Base-by-base conservation (phyloP, 2,797 vertebrate genomes). In the Sebastes trivittatus region DNA sequence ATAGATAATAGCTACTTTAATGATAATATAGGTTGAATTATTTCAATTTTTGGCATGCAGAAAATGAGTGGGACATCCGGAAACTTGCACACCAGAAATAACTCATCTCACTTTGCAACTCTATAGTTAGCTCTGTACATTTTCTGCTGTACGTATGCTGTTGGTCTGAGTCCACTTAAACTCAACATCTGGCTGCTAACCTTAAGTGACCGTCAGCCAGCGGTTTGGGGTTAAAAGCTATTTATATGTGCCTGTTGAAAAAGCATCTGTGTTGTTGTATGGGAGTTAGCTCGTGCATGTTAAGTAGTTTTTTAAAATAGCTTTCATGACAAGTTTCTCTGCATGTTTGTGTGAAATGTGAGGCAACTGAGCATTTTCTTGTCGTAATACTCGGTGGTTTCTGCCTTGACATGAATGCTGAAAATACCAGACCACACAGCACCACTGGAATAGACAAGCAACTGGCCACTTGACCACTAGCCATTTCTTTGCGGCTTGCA, bases 351-450 rank as follows among this genome's bases (percentile, higher is more conserved):
- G 38, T 63, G 74, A 60, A 56, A 60, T 73, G 73, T 72, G 76
- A 77, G 74, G 61, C 69, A 46, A 72, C 64, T 36, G 72, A 66
- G 81, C 46, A 18, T 71, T 73, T 78, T 77, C 72, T 73, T 75
- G 84, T 82, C 13, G 54, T 82, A 87, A 83, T 65, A 54, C 74
- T 77, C 63, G 2, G 79, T 18, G 83, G 89, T 84, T 91, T 91
- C 75, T 73, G 76, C 66, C 75, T 84, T 46, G 82, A 89, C 81
- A 87, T 78, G 85, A 88, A 86, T 34, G 78, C 86, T 90, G 89
- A 91, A 94, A 94, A 93, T 90, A 93, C 82, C 90, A 90, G 94
- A 88, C 87, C 90, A 88, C 89, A 91, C 84, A 90, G 83, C 72
- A 78, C 78, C 72, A 70, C 87, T 87, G 89, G 86, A 93, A 91